Base-by-base conservation (phyloP, 2,797 vertebrate species). In the Okamejei kenojei region DNA sequence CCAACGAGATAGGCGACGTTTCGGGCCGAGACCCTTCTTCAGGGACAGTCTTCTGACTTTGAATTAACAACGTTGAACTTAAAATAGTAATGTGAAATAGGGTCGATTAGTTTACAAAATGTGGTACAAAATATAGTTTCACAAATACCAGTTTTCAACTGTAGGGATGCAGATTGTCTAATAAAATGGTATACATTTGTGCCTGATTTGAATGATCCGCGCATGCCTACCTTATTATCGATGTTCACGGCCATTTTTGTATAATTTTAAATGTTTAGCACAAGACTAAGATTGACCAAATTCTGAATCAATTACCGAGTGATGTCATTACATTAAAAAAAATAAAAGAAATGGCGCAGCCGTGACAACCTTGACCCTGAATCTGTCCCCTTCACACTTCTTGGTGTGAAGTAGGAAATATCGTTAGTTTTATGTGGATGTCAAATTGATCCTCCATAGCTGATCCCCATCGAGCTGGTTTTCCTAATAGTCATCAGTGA, bases 351-450 rank as follows among this genome's bases (percentile, higher is more conserved):
- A 91, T 26, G 65, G 29, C 29, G 84, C 63, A 13, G 29, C 88
- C 26, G 1, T 38, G 61, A 19, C 68, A 92, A 71, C 90, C 90
- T 92, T 92, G 90, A 92, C 90, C 90, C 90, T 92, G 90, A 92
- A 68, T 74, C 68, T 92, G 71, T 54, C 71, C 11, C 68, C 65
- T 73, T 90, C 68, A 8, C 19, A 38, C 21, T 29, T 90, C 32
- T 73, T 92, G 5, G 21, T 74, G 68, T 17, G 38, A 74, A 91
- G 90, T 54, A 45, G 38, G 73, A 74, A 74, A 54, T 76, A 19
- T 54, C 90, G 4, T 21, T 21, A 17, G 61, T 23, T 15, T 76
- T 29, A 71, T 76, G 23, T 76, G 68, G 35, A 74, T 13, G 68
- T 13, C 63, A 45, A 38, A 73, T 38, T 54, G 38, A 35, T 92